Evolutionary conservation across 2,888 invertebrate species (phyloP).

Genomic region (Caenorhabditis doughertyi): DNA sequence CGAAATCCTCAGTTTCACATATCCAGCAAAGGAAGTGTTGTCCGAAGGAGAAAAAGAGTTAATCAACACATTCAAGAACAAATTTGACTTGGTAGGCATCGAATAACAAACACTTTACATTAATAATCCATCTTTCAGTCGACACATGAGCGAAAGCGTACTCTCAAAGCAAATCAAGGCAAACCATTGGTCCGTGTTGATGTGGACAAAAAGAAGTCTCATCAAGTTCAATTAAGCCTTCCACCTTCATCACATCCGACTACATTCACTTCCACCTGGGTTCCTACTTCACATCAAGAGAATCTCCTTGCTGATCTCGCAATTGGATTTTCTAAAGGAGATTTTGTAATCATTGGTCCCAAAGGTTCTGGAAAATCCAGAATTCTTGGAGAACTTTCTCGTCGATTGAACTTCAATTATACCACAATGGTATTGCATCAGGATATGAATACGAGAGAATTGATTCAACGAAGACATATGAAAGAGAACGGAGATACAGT

Average conservation of each 20-base stretch:
- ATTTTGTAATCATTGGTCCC: constrained; percentile 91
- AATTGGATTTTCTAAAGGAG: constrained; percentile 89
- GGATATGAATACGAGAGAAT: constrained; percentile 96
- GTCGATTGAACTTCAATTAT: constrained; percentile 89
- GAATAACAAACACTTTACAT: not conserved
- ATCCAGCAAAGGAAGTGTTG: constrained; percentile 91
- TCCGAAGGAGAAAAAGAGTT: constrained; percentile 89
- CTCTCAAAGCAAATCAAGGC: constrained; percentile 4
- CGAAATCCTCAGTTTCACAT: constrained; percentile 89
- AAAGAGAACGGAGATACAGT: constrained; percentile 92
- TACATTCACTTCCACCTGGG: constrained; percentile 83
- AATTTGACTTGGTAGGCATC: constrained; percentile 69
- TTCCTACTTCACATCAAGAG: constrained; percentile 90
- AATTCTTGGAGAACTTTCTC: constrained; percentile 89
- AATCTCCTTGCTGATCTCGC: constrained; percentile 89
- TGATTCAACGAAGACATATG: constrained; percentile 94
- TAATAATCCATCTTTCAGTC: constrained; percentile 9
- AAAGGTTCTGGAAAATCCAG: constrained; percentile 94
- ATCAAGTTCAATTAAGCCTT: not conserved
- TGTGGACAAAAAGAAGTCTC: not conserved
- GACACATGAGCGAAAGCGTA: constrained; percentile 14
- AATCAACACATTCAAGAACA: constrained; percentile 84
- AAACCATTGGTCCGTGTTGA: not conserved
- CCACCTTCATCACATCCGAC: constrained; percentile 37
- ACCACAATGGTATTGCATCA: constrained; percentile 92